Conservation (phyloP, 2,888 invertebrate species). For the Drosophila subquinaria region DNA sequence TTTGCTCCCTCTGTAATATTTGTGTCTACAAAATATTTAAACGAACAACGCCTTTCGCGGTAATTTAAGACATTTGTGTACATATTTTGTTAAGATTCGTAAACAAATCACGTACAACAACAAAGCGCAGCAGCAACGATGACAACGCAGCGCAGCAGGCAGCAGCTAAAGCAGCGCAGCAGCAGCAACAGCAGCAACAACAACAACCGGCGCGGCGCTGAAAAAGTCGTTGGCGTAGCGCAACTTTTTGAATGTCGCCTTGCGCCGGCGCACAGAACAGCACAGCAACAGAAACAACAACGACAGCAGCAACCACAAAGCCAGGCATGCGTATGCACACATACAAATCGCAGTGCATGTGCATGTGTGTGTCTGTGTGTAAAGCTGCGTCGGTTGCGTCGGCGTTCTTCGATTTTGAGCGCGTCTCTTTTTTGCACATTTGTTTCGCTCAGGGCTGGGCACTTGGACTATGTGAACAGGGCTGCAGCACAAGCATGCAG, state of each 20-base stretch:
- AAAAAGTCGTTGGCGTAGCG: constrained; percentile 32
- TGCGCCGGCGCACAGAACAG: constrained; percentile 29
- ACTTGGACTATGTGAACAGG: not conserved
- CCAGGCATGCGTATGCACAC: not conserved
- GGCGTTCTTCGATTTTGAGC: constrained; percentile 49
- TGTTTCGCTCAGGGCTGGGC: not conserved
- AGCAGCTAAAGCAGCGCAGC: not conserved
- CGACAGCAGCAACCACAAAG: not conserved
- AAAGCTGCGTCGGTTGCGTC: constrained; percentile 45
- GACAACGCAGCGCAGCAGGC: constrained; percentile 12
- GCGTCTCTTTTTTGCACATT: constrained; percentile 42
- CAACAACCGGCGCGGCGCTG: constrained; percentile 25
- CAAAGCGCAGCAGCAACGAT: constrained; percentile 39
- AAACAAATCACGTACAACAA: constrained; percentile 79
- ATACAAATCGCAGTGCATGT: not conserved
- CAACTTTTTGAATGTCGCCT: constrained; percentile 41
- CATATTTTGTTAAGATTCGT: constrained; percentile 75
- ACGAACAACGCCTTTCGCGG: constrained; percentile 67
- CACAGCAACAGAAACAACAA: constrained; percentile 3
- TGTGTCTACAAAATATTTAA: constrained; percentile 65
- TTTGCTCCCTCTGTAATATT: constrained; percentile 48
- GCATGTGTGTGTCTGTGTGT: not conserved
- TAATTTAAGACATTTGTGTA: constrained; percentile 73
- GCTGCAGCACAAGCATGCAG: not conserved
- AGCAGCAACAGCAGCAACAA: not conserved